Conservation (phyloP, 2,888 invertebrate genomes). For the Acronicta aceris region DNA sequence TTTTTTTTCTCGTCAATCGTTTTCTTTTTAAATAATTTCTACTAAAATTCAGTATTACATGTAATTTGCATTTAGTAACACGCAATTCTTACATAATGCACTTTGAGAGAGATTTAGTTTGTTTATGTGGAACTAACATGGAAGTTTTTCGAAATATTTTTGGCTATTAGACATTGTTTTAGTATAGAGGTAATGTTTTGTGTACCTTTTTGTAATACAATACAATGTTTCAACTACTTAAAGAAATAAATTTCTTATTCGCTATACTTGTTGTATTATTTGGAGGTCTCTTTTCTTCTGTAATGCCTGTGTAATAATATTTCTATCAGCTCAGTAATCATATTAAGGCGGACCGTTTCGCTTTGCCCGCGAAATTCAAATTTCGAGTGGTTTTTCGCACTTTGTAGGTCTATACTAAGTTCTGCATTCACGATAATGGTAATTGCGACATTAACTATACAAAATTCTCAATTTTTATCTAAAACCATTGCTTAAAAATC, state of each 20-base stretch:
- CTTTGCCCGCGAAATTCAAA: no score
- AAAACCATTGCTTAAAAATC: no score
- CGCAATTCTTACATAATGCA: constrained; percentile 52
- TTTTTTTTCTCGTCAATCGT: constrained; percentile 31
- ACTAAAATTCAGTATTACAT: constrained; percentile 63
- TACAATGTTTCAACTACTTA: constrained; percentile 80
- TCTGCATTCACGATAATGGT: no score
- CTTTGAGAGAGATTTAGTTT: constrained; percentile 52
- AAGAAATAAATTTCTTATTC: constrained; percentile 82
- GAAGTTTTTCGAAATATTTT: constrained; percentile 60
- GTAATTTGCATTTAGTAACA: constrained; percentile 58
- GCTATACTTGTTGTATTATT: constrained; percentile 54
- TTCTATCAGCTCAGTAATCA: no score
- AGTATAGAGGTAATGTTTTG: constrained; percentile 61
- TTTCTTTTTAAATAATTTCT: constrained; percentile 47
- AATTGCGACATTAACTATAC: no score
- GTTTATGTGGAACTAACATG: constrained; percentile 49
- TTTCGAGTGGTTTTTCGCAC: no score
- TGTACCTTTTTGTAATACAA: constrained; percentile 82
- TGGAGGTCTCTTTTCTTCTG: neutral
- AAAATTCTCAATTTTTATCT: no score
- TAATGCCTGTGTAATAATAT: neutral
- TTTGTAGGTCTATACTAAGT: no score
- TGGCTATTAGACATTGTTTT: constrained; percentile 63
- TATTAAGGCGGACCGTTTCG: no score